phyloP scores from a whole-genome alignment of 2,113 vertebrate species.

The Dromiciops gliroides region DNA sequence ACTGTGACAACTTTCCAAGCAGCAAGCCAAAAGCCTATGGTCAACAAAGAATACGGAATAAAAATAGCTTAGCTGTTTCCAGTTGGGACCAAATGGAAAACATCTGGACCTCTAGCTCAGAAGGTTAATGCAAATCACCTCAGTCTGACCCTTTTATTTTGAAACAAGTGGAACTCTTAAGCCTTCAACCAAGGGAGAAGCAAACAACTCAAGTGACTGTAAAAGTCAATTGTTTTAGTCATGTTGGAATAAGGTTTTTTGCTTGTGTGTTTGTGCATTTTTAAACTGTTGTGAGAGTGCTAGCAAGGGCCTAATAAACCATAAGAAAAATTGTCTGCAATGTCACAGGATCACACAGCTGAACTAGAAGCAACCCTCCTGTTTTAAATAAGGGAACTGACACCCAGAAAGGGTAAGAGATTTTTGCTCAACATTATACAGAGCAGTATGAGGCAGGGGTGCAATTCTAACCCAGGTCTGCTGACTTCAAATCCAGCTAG shows the following conservation, averaged over 20 bases:
- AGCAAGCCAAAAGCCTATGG: constrained; percentile 34
- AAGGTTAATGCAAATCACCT: constrained; percentile 33
- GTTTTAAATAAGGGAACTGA: background rate
- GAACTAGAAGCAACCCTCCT: background rate
- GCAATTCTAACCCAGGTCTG: background rate
- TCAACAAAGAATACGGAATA: constrained; percentile 12
- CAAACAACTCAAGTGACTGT: background rate
- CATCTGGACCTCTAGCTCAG: constrained; percentile 56
- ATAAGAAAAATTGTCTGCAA: background rate
- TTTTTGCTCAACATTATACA: background rate
- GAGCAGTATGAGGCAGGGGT: background rate
- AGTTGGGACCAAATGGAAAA: constrained; percentile 62
- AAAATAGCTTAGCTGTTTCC: constrained; percentile 56
- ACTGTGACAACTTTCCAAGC: constrained; percentile 47
- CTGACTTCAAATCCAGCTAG: background rate
- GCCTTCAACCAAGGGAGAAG: constrained; percentile 14
- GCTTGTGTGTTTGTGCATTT: background rate
- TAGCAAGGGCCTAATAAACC: constrained; percentile 26
- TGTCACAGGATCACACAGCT: background rate
- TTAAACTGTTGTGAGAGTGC: constrained; percentile 19
- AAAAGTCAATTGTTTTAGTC: constrained; percentile 16
- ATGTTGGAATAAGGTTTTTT: background rate
- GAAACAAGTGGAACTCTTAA: constrained; percentile 50
- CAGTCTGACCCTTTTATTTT: constrained; percentile 22
- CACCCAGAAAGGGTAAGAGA: background rate